Conservation (phyloP, 2,888 invertebrate genomes). For the Nomada lathburiana region DNA sequence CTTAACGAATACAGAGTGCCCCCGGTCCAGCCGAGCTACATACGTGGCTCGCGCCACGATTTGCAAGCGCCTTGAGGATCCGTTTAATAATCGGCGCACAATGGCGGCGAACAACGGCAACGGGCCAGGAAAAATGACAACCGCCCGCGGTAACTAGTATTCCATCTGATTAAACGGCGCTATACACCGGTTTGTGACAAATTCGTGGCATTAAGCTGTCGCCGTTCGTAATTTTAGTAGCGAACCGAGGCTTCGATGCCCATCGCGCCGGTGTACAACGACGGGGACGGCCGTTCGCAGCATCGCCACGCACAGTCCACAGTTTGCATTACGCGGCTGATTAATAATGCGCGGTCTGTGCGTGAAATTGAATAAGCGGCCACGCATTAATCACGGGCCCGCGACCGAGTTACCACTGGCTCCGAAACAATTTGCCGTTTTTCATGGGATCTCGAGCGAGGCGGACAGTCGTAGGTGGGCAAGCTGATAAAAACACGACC, state of each 20-base stretch:
- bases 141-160: neutral
- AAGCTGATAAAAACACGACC: constrained; percentile 16
- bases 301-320: neutral
- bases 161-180: constrained; percentile 33
- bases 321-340: constrained; percentile 56
- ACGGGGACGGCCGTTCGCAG: neutral
- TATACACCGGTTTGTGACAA: constrained; percentile 38
- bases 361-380: constrained; percentile 67
- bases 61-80: neutral
- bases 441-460: constrained; percentile 56
- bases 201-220: constrained; percentile 43
- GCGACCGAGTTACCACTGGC: constrained; percentile 46
- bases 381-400: constrained; percentile 58
- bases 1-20: too few species aligned
- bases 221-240: constrained; percentile 52
- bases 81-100: neutral
- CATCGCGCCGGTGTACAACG: neutral
- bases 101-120: neutral
- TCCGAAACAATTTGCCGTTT: constrained; percentile 66
- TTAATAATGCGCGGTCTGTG: constrained; percentile 65
- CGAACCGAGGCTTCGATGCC: neutral
- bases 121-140: constrained; percentile 11
- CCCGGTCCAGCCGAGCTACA: too few species aligned
- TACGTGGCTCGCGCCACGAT: neutral
- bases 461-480: constrained; percentile 48